These are phyloP conservation scores for Tiaroga cobitis DNA, from an alignment of 2,797 vertebrate genomes.

Conservation along the genomic window DNA sequence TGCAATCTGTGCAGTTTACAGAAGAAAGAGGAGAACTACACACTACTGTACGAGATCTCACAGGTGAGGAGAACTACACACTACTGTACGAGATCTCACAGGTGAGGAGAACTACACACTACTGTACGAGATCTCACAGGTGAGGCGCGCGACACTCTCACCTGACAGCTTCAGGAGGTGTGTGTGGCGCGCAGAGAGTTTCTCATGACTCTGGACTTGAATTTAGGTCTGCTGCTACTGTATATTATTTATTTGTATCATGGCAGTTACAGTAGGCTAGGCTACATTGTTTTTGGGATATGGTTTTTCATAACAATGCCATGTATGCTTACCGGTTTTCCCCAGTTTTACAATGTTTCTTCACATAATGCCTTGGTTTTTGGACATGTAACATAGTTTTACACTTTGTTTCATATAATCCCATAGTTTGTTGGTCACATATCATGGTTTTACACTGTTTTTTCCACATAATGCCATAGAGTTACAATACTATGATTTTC, in stretches of 20 bases:
- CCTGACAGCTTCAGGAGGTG: too few relatives aligned
- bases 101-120: too few relatives aligned
- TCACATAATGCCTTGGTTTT: background rate
- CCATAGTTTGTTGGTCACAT: too few relatives aligned
- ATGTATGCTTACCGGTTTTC: background rate
- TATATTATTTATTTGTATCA: background rate
- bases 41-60: conserved; percentile 93
- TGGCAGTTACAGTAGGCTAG: too few relatives aligned
- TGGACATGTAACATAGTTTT: too few relatives aligned
- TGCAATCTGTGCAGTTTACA: conserved; percentile 93
- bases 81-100: too few relatives aligned
- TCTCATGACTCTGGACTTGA: background rate
- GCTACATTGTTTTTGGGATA: background rate
- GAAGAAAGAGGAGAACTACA: conserved; percentile 92
- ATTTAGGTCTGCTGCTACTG: too few relatives aligned
- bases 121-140: conserved; percentile 46
- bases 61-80: conserved; percentile 66
- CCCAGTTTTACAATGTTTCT: too few relatives aligned
- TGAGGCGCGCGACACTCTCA: conserved; percentile 70
- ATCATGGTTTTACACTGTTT: background rate
- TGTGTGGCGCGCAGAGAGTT: background rate
- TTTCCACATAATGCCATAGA: background rate
- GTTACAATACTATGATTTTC: background rate
- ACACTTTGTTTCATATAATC: background rate
- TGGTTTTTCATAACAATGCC: background rate